A percentile compares a stretch with the other conserved stretches of the same genome.
phyloP scores from a whole-genome alignment of 2,888 invertebrate genomes.

The Morinoia aosen region DNA sequence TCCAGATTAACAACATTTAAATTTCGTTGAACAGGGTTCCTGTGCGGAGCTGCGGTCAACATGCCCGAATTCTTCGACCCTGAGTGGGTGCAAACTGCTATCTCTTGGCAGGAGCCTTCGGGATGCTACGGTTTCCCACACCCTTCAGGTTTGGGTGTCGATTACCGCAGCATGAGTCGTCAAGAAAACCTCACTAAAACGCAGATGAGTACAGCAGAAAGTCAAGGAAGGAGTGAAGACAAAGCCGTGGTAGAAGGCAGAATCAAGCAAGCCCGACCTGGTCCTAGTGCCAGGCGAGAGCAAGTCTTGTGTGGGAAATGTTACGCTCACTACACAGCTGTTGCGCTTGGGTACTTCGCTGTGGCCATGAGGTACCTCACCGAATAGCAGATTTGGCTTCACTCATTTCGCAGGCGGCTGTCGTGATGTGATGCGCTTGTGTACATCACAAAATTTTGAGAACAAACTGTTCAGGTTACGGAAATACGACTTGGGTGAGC shows the following conservation, averaged over 20 bases:
- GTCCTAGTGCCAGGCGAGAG: background rate
- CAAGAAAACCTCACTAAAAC: background rate
- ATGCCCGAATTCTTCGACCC: constrained; percentile 56
- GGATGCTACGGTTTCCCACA: constrained; percentile 56
- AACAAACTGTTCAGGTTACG: too few species aligned
- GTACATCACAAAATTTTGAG: too few species aligned
- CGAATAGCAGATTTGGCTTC: too few species aligned
- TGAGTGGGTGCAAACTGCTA: constrained; percentile 42
- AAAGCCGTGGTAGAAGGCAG: background rate
- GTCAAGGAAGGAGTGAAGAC: background rate
- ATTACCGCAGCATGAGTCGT: background rate
- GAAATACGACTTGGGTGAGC: too few species aligned
- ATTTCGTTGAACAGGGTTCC: constrained; percentile 46
- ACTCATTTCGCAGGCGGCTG: too few species aligned
- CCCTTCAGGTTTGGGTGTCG: background rate
- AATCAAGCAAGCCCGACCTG: background rate
- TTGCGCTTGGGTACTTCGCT: background rate
- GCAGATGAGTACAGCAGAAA: too few species aligned
- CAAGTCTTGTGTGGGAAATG: background rate
- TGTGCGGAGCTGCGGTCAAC: constrained; percentile 54
- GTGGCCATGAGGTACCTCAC: background rate
- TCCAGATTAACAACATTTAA: background rate
- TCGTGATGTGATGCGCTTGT: too few species aligned
- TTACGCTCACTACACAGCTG: background rate
- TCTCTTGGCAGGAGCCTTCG: constrained; percentile 57